Conservation (phyloP, 2,888 invertebrate genomes). For the Aspidiotus rigidus region DNA sequence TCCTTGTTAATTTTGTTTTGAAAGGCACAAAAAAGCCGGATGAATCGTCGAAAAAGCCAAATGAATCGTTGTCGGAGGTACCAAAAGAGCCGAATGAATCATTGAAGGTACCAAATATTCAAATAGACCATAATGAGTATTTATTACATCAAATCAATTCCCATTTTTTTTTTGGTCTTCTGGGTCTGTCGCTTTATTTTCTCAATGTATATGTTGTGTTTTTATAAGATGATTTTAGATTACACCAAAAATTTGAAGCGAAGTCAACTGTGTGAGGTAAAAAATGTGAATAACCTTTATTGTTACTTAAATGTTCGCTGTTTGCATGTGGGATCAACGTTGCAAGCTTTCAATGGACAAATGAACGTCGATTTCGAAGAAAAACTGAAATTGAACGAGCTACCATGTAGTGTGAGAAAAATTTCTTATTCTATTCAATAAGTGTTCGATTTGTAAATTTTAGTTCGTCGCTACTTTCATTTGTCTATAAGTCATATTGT, state of each 20-base stretch:
- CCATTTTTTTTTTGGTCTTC: background rate
- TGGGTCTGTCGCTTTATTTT: conserved; percentile 3
- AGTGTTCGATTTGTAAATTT: background rate
- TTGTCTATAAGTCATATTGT: too few species aligned
- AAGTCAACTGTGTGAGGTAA: background rate
- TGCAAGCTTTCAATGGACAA: background rate
- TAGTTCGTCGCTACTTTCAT: conserved; percentile 2
- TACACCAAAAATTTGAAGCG: conserved; percentile 9
- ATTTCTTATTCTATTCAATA: conserved; percentile 5
- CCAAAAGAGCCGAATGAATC: too few species aligned
- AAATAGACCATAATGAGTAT: too few species aligned
- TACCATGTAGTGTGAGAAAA: conserved; percentile 6
- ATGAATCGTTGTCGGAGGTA: background rate
- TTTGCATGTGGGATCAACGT: background rate
- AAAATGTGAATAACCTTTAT: background rate
- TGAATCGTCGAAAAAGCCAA: background rate
- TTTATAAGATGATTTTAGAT: conserved; percentile 11
- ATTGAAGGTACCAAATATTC: too few species aligned
- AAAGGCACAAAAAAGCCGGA: background rate
- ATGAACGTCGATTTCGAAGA: background rate
- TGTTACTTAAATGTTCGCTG: background rate
- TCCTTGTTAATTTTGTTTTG: conserved; percentile 11
- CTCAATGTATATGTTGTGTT: conserved; percentile 14
- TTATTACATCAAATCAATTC: background rate
- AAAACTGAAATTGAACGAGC: background rate